These are phyloP conservation scores for Liodrosophila aerea DNA, from an alignment of 2,888 invertebrate species.

Conservation along the genomic window DNA sequence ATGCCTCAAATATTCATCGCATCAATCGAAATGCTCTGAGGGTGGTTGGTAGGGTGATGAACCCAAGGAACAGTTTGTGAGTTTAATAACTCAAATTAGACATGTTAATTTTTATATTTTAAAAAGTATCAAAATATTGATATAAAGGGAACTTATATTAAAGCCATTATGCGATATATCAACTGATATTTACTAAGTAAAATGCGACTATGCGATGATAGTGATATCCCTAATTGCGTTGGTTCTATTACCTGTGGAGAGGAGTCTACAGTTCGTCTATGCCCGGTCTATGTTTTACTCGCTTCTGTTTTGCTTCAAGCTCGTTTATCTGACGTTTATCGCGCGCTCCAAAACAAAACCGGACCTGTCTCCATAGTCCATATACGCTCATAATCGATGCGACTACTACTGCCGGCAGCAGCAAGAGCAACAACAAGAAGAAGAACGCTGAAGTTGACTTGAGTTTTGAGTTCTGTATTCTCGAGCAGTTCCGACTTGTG, in stretches of 20 bases:
- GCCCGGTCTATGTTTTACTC: constrained; percentile 17
- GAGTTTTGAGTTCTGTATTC: constrained; percentile 67
- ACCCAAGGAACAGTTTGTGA: too few species aligned
- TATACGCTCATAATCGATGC: constrained; percentile 69
- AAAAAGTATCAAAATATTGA: too few species aligned
- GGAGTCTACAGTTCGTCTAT: constrained; percentile 26
- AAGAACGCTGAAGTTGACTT: constrained; percentile 45
- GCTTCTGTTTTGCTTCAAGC: constrained; percentile 67
- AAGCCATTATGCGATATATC: too few species aligned
- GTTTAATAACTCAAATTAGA: too few species aligned
- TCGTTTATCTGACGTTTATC: constrained; percentile 73
- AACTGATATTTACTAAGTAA: too few species aligned
- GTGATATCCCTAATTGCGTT: neutral
- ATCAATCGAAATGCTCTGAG: too few species aligned
- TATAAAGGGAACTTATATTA: too few species aligned
- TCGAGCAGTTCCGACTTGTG: constrained; percentile 67
- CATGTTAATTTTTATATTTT: too few species aligned
- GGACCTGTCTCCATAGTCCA: constrained; percentile 68
- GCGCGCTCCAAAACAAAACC: constrained; percentile 68
- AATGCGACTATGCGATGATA: too few species aligned
- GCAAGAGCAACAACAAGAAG: constrained; percentile 20
- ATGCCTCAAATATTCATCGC: too few species aligned
- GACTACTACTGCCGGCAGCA: constrained; percentile 54
- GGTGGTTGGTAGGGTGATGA: too few species aligned
- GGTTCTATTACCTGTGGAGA: neutral